Evolutionary conservation across 2,888 invertebrate genomes (phyloP), one percentile per base, ranked within the genome.

Genomic region (Sipha maydis): DNA sequence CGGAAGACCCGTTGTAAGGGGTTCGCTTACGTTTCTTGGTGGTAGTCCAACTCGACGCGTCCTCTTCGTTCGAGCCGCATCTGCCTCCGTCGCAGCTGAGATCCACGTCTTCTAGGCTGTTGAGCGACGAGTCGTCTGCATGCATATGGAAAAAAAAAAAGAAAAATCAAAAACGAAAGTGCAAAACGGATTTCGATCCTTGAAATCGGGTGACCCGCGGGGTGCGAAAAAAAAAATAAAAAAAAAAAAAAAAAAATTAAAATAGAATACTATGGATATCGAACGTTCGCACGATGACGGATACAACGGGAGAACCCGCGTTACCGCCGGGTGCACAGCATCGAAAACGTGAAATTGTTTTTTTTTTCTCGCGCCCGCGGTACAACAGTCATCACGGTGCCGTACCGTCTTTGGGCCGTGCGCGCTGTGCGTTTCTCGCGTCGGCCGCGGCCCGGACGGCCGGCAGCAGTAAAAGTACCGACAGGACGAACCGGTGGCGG

Each of bases 401-500:
- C 11, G 34, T 77, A 85, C 85, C 85, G 67, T 78, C 78, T 85
- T 85, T 78, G 48, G 69, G 41, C n/a, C 61, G 34, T 8, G 11
- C 31, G 14, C 41, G 41, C 41, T 19, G 5, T 83, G 17, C n/a
- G 73, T 4, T 76, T 61, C 38, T 41, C 61, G 38, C 14, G 5
- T 28, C 48, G 34, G 21, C 61, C 67, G 48, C 41, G 31, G 67
- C 31, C 31, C 41, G 61, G 61, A 28, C 77, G 76, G 41, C 77
- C 77, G 67, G 54, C 31, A 78, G 19, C 76, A 84, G 1, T 9
- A 84, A 9, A 56, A 85, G 28, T 38, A 34, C 28, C n/a, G 69
- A 79, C 71, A 79, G n/a, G 77, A 86, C 78, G 67, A 85, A 86
- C 83, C 61, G 83, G 83, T 84, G 83, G 85, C 85, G 83, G 85